Evolutionary conservation across 2,888 invertebrate species (phyloP).

Genomic region (Ecliptopera silaceata): DNA sequence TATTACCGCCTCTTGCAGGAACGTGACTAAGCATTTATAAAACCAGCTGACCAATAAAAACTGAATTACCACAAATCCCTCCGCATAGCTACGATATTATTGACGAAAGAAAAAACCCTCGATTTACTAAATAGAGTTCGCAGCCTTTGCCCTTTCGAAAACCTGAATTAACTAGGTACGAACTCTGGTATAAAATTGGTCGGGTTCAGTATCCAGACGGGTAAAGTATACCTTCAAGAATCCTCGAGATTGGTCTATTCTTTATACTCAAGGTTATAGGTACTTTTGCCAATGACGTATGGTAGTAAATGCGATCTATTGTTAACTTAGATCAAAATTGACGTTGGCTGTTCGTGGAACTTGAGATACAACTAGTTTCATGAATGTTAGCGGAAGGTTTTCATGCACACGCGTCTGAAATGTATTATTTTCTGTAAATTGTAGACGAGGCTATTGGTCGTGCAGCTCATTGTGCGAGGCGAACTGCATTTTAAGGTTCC

Average conservation of each 20-base stretch:
- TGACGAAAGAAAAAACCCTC: conserved; percentile 3
- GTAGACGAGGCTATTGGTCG: conserved; percentile 12
- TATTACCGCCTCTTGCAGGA: no score
- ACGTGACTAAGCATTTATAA: background rate
- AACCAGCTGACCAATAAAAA: background rate
- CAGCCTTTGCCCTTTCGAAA: conserved; percentile 9
- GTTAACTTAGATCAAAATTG: background rate
- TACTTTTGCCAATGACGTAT: conserved; percentile 1
- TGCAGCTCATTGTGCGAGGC: conserved; percentile 39
- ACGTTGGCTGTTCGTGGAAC: background rate
- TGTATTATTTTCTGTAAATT: conserved; percentile 13
- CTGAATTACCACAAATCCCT: background rate
- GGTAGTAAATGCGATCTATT: background rate
- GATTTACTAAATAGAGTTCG: conserved; percentile 1
- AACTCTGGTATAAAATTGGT: conserved; percentile 6
- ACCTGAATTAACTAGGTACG: conserved; percentile 8
- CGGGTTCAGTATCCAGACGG: conserved; percentile 14
- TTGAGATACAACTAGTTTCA: background rate
- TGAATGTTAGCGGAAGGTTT: background rate
- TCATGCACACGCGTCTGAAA: background rate
- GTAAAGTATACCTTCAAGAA: conserved; percentile 20
- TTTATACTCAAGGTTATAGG: conserved; percentile 5
- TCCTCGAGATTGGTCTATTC: conserved; percentile 8
- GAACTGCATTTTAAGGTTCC: conserved; percentile 39
- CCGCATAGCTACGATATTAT: background rate